Base-by-base conservation (phyloP, 23 tunicate genomes). In the Clavelina lepadiformis region DNA sequence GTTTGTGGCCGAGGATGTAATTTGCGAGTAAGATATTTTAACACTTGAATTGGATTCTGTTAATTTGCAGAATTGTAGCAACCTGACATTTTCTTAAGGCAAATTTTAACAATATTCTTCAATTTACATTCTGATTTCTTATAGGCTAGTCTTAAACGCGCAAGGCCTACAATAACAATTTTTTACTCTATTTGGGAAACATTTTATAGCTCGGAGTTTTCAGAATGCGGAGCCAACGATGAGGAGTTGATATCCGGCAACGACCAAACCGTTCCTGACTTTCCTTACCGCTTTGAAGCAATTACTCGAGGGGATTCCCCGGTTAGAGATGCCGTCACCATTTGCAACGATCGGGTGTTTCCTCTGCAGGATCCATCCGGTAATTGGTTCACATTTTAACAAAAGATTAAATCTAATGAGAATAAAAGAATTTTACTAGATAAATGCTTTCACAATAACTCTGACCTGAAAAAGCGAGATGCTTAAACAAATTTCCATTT, bases 241-340 rank as follows among this genome's bases (percentile, higher is more conserved):
- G 44, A 26, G 34, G 78, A 73, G 33, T 58, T 68, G 5, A 73
- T 73, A 58, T 38, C 68, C 18, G 41, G 24, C 34, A 29, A 29
- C 30, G 68, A 73, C 31, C 65, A 19, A 2, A 1, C 63, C 4
- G 78, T 73, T 6, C 80, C 80, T n/a, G 25, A 26, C 6, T 63
- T 70, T 70, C 80, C 80, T 24, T 74, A 74, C 30, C 34, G 69
- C 49, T 74, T 74, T 50, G 71, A 74, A 63, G 80, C 80, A 20
- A 15, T 74, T 33, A 74, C 57, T n/a, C 34, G 80, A 22, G 26
- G 51, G 2, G 80, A 63, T 15, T 46, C 80, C 2, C 80, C 80
- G 0, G 71, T 74, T 20, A 26, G 80, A 2, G 62, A 34, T 26
- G 44, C 62, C 8, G 71, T 74, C 1, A n/a, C 27, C 34, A 27